Base-by-base conservation (phyloP, 2,113 vertebrate species). In the Empidonax traillii region DNA sequence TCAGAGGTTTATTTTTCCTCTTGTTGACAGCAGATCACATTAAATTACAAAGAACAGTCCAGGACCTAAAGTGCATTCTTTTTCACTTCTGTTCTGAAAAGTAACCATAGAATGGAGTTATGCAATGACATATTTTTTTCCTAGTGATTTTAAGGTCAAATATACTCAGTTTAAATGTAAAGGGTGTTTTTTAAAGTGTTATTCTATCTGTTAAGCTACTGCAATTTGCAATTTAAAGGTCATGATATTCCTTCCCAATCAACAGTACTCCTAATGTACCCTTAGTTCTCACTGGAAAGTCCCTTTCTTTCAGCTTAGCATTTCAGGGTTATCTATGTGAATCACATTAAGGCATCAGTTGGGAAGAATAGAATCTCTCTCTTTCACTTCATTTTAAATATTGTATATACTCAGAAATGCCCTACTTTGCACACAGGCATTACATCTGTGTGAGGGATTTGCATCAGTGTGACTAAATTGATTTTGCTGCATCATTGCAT, bases 401-500 rank as follows among this genome's bases (percentile, higher is more conserved):
- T 63, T 89, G 30, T 16, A 5, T 63, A 59, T 53, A 67, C 81
- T 94, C 86, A 71, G 65, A 92, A 88, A 67, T 83, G 76, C 43
- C 92, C 94, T 96, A 92, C 76, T 94, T 95, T 87, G 89, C 86
- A 86, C 85, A 61, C 31, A 80, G 46, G 58, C 90, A 75, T 89
- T 93, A 89, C 66, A 87, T 90, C 76, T 74, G 69, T 81, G 56
- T 63, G 86, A 94, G 35, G 52, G 77, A 94, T 93, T 94, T 94
- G 89, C 94, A 94, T 89, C 89, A 93, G 65, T 94, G 94, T 91
- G 94, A 94, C 95, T 94, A 94, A 97, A 95, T 81, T 84, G 89
- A 96, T 97, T 97, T 95, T 95, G 76, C 93, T 78, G 89, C 91
- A 94, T 96, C 91, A 78, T 35, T 93, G 94, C 94, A 92, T 87